Conservation (phyloP, 2,888 invertebrate genomes). For the Eupithecia insigniata region DNA sequence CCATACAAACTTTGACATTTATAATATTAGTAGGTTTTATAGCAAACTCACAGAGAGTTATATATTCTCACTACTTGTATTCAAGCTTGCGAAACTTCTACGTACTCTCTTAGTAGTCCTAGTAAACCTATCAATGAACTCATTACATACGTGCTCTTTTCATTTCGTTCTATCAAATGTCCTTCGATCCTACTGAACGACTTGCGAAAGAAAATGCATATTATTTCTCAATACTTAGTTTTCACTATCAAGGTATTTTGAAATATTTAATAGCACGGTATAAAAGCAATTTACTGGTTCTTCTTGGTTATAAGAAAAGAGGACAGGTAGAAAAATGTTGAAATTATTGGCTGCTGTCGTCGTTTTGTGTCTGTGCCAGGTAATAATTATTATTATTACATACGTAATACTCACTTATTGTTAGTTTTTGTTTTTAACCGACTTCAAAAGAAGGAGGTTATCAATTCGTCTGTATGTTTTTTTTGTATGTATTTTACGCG, state of each 20-base stretch:
- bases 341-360: conserved; percentile 19
- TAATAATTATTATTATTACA: conserved; percentile 1
- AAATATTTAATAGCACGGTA: conserved; percentile 22
- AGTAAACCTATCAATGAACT: conserved; percentile 14
- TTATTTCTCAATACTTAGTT: neutral
- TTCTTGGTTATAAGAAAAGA: neutral
- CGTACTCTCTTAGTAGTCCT: neutral
- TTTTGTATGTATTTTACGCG: too few relatives aligned
- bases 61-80: neutral
- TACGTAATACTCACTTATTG: neutral
- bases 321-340: conserved; percentile 21
- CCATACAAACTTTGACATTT: too few relatives aligned
- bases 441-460: too few relatives aligned
- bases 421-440: neutral
- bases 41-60: neutral
- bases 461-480: too few relatives aligned
- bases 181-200: conserved; percentile 23
- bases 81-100: neutral
- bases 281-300: conserved; percentile 18
- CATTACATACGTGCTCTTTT: conserved; percentile 26
- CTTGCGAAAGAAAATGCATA: conserved; percentile 26
- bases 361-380: conserved; percentile 26
- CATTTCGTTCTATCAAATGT: conserved; percentile 8
- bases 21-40: too few relatives aligned
- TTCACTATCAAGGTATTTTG: conserved; percentile 20